Conservation (phyloP, 2,113 vertebrate genomes). For the Brachionichthys hirsutus region DNA sequence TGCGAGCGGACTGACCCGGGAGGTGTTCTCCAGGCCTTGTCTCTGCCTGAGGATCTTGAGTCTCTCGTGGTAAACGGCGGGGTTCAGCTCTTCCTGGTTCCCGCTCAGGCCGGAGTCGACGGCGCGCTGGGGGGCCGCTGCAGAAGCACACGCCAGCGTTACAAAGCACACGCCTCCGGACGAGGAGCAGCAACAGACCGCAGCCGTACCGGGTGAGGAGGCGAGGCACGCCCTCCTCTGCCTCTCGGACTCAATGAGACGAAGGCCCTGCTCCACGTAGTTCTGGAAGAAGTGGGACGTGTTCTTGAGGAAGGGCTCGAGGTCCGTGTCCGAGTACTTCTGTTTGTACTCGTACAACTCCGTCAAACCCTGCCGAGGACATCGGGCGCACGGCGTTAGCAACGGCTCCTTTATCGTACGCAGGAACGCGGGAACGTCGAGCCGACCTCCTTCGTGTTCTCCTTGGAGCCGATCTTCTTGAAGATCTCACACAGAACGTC, state of each 20-base stretch:
- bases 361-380: conserved; percentile 85
- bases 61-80: conserved; percentile 94
- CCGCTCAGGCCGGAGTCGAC: conserved; percentile 83
- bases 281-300: conserved; percentile 98
- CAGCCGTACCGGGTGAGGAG: conserved; percentile 81
- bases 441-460: conserved; percentile 94
- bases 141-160: not conserved
- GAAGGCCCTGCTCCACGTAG: conserved; percentile 96
- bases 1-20: conserved; percentile 80
- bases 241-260: conserved; percentile 92
- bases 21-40: conserved; percentile 90
- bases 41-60: conserved; percentile 96
- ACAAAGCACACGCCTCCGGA: not conserved
- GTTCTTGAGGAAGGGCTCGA: conserved; percentile 95
- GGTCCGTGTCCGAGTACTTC: conserved; percentile 94
- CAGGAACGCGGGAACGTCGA: not conserved
- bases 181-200: too few species aligned
- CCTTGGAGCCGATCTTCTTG: conserved; percentile 99
- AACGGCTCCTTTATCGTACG: too few species aligned
- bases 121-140: conserved; percentile 86
- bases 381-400: not conserved
- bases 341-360: conserved; percentile 98
- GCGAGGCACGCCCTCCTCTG: conserved; percentile 90
- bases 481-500: conserved; percentile 98
- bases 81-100: conserved; percentile 90